Base-by-base conservation (phyloP, 2,113 vertebrate species). In the Antigone vipio region DNA sequence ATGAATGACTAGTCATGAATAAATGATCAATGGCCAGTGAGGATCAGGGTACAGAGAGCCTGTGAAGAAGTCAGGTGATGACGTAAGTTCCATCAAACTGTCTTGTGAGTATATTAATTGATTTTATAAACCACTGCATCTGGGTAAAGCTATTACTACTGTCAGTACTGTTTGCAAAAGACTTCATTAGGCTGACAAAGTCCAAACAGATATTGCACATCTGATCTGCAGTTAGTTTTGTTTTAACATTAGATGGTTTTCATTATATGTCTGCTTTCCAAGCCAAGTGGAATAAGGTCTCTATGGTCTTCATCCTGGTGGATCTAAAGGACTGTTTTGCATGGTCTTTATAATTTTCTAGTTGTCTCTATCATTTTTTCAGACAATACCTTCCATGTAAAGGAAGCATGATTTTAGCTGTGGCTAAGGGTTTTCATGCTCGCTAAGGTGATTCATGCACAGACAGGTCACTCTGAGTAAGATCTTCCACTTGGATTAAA, bases 301-400 rank as follows among this genome's bases (percentile, higher is more conserved):
- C 14, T 0, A 0, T 0, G 0, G 12, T 60, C 34, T 75, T 79
- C 20, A 12, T 85, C 45, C 53, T 45, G 42, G 35, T 88, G 10
- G 12, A 66, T 45, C n/a, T 90, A 34, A 86, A 79, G 40, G 38
- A 29, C 23, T 71, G 9, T 3, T 59, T 73, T 66, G 7, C 12
- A 17, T 29, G 4, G 23, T 34, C 22, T 80, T 71, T 12, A 16
- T 68, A 26, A 53, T 62, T 81, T 71, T 35, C 42, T 63, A 12
- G 10, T 42, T 71, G 22, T 30, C 32, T 69, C 60, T 14, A 29
- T 53, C 1, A 21, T 49, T 58, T 86, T 38, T 60, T 78, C 13
- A 15, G 0, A 2, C 9, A 34, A 27, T 69, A 40, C 2, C 9
- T 55, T 11, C 64, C 17, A 21, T 11, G 9, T 30, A 80, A 83